Conservation (phyloP, 2,797 vertebrate genomes). For the Halcyon badia region DNA sequence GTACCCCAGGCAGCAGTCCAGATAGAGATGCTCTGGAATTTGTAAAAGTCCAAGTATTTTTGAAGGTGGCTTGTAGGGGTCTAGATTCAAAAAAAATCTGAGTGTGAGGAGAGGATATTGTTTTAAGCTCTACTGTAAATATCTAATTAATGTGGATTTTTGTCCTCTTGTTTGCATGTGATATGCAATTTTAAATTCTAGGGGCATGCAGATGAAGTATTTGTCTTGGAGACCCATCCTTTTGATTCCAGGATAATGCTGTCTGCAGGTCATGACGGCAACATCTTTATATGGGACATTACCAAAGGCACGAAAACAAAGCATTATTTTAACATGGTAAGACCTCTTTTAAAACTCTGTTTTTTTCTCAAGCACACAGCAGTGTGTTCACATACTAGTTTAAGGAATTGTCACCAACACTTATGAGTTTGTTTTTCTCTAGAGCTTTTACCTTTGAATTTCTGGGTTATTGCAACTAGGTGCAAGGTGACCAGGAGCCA, state of each 20-base stretch:
- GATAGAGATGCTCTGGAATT: neutral
- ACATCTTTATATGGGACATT: constrained; percentile 96
- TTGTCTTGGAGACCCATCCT: constrained; percentile 96
- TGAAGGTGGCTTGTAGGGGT: neutral
- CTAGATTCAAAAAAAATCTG: neutral
- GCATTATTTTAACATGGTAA: constrained; percentile 97
- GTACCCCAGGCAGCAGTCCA: neutral
- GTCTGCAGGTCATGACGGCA: constrained; percentile 96
- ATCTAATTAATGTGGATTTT: neutral
- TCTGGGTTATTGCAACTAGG: neutral
- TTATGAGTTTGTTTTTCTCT: neutral
- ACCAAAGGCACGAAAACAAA: constrained; percentile 89
- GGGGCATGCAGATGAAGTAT: constrained; percentile 96
- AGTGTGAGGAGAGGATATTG: neutral
- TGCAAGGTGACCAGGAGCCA: neutral
- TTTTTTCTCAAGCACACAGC: neutral
- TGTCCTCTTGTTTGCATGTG: neutral
- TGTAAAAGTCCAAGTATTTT: neutral
- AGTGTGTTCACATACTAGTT: neutral
- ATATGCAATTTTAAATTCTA: constrained; percentile 67
- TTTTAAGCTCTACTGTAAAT: neutral
- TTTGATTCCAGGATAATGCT: constrained; percentile 95
- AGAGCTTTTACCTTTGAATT: neutral
- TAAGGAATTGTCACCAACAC: neutral
- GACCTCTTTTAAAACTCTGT: neutral